Base-by-base conservation (phyloP, 1,140 invertebrate genomes). In the Pseudomyrmex gracilis region DNA sequence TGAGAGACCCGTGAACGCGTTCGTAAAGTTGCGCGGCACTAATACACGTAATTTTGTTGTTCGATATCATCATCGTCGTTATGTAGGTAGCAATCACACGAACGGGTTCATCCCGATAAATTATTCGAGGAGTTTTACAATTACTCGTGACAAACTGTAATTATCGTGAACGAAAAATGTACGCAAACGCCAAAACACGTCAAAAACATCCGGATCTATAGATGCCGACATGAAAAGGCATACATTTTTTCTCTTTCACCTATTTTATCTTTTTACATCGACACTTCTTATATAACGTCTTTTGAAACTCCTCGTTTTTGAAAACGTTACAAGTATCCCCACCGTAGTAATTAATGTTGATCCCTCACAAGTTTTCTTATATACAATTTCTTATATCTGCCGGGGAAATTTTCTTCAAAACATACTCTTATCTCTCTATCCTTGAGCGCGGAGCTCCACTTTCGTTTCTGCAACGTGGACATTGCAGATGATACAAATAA, bases 391-490 rank as follows among this genome's bases (percentile, higher is more conserved):
- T 17, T 22, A 63, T 70, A 58, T 78, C 20, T 7, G 45, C 12
- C 8, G n/a, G 15, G 20, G 10, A 68, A 47, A 58, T 70, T 78
- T 80, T 71, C 45, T 47, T 71, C 8, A 71, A 70, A 80, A 80
- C 34, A 34, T 22, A n/a, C 47, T 15, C 51, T 34, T 58, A 60
- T 15, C 10, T 8, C 10, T 8, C 17, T 24, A 70, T 78, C 51
- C 47, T 24, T 0, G n/a, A 15, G 73, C 58, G 73, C n/a, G 15
- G 15, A 47, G 45, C 22, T 12, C 22, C 7, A 15, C 51, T 80
- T 80, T 49, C 74, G 74, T 77, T 76, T 70, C 51, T 57, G 51
- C 20, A 68, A 7, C 20, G 63, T 57, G 63, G 63, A 78, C 63
- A n/a, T 17, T 57, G 43, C 64, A 57, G 51, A 68, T 45, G 51